Conservation (phyloP, 2,113 vertebrate species). For the Gadus chalcogrammus region DNA sequence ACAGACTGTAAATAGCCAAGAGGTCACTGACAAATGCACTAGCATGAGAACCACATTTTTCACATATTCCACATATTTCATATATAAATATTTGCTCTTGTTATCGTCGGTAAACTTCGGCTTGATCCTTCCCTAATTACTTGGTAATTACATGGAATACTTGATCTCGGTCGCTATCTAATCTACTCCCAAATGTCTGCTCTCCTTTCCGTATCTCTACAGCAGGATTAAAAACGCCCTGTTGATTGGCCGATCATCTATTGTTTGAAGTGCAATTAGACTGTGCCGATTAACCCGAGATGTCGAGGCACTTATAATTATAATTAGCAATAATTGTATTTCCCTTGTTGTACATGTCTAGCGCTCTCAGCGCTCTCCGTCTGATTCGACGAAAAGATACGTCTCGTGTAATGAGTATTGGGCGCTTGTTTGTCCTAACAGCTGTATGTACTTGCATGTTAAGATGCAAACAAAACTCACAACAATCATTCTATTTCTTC, state of each 20-base stretch:
- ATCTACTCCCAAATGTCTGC: conserved; percentile 51
- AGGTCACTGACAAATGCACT: too few species aligned
- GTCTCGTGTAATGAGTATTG: conserved; percentile 53
- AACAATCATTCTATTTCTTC: conserved; percentile 32
- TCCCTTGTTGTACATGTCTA: conserved; percentile 41
- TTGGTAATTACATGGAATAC: conserved; percentile 27
- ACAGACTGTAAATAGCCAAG: too few species aligned
- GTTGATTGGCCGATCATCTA: conserved; percentile 31
- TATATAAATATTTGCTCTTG: not conserved
- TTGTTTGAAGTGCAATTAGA: conserved; percentile 60
- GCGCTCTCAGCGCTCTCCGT: conserved; percentile 18
- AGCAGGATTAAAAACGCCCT: conserved; percentile 24
- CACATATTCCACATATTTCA: too few species aligned
- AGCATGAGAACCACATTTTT: too few species aligned
- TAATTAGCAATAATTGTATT: conserved; percentile 29
- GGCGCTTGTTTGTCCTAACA: conserved; percentile 16
- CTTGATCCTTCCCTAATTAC: not conserved
- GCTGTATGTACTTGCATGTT: conserved; percentile 41
- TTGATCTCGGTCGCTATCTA: conserved; percentile 37
- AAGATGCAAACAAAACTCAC: conserved; percentile 58
- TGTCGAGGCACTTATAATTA: conserved; percentile 18
- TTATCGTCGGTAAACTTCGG: not conserved
- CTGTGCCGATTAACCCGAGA: conserved; percentile 19
- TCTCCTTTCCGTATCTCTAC: conserved; percentile 48
- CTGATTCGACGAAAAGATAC: conserved; percentile 4